phyloP scores from a whole-genome alignment of 2,888 invertebrate genomes.

The Phyto melanocephala region DNA sequence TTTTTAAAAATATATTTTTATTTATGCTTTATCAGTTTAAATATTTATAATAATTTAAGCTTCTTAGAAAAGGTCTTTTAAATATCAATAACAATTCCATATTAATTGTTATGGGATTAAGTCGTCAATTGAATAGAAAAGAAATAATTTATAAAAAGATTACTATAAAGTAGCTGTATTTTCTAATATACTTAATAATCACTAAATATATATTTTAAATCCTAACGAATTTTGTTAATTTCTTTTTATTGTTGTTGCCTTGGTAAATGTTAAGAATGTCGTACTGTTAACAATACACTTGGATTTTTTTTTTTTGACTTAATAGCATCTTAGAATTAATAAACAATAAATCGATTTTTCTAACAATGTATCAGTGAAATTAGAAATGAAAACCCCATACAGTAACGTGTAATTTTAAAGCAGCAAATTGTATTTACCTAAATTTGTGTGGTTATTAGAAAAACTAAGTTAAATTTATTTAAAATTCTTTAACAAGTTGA shows the following conservation, averaged over 20 bases:
- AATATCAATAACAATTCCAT: background rate
- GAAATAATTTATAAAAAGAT: too few relatives aligned
- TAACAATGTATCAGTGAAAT: background rate
- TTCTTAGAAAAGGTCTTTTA: background rate
- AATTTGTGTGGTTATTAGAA: too few relatives aligned
- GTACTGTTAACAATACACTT: background rate
- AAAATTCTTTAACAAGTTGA: too few relatives aligned
- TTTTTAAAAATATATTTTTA: background rate
- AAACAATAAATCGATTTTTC: background rate
- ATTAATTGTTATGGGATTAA: background rate
- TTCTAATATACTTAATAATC: background rate
- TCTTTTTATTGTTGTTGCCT: background rate
- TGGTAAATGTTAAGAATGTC: background rate
- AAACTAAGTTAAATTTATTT: too few relatives aligned
- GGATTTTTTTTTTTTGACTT: background rate
- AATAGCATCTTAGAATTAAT: background rate
- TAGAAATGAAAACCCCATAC: background rate
- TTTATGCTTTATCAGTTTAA: too few relatives aligned
- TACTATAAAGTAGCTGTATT: background rate
- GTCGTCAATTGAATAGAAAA: background rate
- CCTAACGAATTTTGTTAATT: background rate
- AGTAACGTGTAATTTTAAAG: too few relatives aligned
- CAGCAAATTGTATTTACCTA: too few relatives aligned
- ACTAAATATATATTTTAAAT: background rate
- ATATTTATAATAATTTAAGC: background rate